Percentiles rank a stretch among this genome's conserved stretches.
phyloP scores from a whole-genome alignment of 2,113 vertebrate species.

The Nothocercus nigrocapillus region DNA sequence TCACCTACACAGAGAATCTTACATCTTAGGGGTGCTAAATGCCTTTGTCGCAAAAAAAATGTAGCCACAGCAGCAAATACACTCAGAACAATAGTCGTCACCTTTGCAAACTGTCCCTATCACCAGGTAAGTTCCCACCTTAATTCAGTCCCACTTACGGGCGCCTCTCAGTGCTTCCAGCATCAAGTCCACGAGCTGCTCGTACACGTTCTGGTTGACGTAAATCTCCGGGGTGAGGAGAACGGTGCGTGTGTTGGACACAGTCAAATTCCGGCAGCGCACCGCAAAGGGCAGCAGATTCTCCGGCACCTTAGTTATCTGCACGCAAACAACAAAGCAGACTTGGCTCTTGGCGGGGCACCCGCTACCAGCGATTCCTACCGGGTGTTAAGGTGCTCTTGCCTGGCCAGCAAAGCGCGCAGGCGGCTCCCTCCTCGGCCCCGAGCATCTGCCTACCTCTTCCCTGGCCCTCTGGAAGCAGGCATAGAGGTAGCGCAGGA shows the following conservation, averaged over 20 bases:
- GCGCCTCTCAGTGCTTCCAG: constrained; percentile 86
- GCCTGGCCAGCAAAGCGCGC: no score
- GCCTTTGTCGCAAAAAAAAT: neutral
- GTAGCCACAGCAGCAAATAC: neutral
- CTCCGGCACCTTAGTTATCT: constrained; percentile 98
- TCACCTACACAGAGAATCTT: no score
- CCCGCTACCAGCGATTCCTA: no score
- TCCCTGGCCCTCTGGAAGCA: constrained; percentile 93
- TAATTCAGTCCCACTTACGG: constrained; percentile 72
- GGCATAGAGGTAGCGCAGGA: constrained; percentile 91
- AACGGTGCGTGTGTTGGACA: constrained; percentile 90
- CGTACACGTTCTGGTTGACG: constrained; percentile 89
- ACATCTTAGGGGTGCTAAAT: neutral
- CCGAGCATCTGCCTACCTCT: constrained; percentile 80
- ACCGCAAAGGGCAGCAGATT: constrained; percentile 91
- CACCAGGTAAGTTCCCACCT: fast-evolving
- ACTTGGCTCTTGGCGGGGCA: no score
- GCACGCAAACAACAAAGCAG: neutral
- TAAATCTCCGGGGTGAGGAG: constrained; percentile 98
- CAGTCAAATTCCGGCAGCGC: constrained; percentile 89
- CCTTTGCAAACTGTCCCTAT: fast-evolving
- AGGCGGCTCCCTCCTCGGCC: no score
- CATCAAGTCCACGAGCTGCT: constrained; percentile 94
- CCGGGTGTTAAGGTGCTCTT: no score
- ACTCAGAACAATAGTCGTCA: fast-evolving